phyloP scores from a whole-genome alignment of 2,113 vertebrate species.

The Amblyornis subalaris region DNA sequence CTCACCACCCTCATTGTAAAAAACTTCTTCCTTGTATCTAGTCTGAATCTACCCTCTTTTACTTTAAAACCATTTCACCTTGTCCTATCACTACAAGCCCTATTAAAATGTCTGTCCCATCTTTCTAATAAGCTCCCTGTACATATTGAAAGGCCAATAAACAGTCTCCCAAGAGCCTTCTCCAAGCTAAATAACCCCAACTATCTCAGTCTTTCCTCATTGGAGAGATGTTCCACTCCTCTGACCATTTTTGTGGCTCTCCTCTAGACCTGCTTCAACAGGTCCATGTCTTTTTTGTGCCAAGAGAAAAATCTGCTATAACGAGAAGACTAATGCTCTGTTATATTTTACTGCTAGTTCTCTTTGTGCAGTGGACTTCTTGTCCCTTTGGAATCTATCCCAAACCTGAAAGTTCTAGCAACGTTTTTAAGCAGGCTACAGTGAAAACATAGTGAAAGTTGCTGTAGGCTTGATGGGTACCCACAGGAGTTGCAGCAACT shows the following conservation, averaged over 20 bases:
- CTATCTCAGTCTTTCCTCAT: neutral
- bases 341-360: neutral
- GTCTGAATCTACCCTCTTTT: neutral
- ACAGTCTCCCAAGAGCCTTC: neutral
- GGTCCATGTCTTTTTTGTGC: neutral
- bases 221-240: neutral
- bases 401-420: neutral
- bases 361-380: neutral
- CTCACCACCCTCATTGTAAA: neutral
- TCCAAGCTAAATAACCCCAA: neutral
- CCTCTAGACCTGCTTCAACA: neutral
- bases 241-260: neutral
- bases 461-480: neutral
- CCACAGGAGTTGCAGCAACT: neutral
- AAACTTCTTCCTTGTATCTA: neutral
- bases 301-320: neutral
- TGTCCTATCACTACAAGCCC: neutral
- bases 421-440: neutral
- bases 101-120: neutral
- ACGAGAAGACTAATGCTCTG: neutral
- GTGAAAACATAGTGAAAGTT: neutral
- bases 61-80: neutral
- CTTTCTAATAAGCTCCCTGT: neutral
- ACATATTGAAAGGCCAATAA: neutral
- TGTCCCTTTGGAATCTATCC: neutral